Percentiles rank a stretch among this genome's conserved stretches.
phyloP scores from a whole-genome alignment of 92 coral and sea anemone genomes.

The Porites rus region DNA sequence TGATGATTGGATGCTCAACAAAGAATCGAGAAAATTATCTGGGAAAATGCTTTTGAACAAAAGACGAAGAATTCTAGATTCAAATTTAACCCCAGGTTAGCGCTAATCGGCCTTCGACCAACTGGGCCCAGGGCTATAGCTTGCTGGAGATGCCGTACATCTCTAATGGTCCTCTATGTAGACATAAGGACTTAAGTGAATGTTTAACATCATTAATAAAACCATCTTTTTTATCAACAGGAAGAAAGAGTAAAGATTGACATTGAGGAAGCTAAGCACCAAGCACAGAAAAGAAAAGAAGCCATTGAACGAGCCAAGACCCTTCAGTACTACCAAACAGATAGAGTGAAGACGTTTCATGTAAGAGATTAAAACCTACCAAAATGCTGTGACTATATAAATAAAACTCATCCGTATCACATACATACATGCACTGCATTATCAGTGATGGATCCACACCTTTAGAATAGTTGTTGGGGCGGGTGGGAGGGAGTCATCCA shows the following conservation, averaged over 20 bases:
- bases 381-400: no score
- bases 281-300: conserved; percentile 95
- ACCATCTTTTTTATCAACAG: conserved; percentile 38
- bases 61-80: no score
- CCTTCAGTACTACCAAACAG: conserved; percentile 98
- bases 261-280: conserved; percentile 95
- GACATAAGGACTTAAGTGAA: no score
- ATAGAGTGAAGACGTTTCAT: conserved; percentile 98
- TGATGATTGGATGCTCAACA: no score
- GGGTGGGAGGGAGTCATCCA: no score
- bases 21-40: no score
- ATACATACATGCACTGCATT: neutral
- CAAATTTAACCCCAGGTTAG: no score
- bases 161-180: neutral
- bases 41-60: no score
- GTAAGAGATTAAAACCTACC: conserved; percentile 53
- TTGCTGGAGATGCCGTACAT: neutral
- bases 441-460: neutral
- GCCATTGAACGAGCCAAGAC: conserved; percentile 99
- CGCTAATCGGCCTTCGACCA: no score
- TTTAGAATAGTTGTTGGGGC: no score
- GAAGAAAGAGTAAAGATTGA: conserved; percentile 92
- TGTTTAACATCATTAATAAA: neutral
- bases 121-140: neutral
- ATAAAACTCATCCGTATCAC: no score